Evolutionary conservation across 2,888 invertebrate species (phyloP).

Genomic region (Drosophila lutescens): DNA sequence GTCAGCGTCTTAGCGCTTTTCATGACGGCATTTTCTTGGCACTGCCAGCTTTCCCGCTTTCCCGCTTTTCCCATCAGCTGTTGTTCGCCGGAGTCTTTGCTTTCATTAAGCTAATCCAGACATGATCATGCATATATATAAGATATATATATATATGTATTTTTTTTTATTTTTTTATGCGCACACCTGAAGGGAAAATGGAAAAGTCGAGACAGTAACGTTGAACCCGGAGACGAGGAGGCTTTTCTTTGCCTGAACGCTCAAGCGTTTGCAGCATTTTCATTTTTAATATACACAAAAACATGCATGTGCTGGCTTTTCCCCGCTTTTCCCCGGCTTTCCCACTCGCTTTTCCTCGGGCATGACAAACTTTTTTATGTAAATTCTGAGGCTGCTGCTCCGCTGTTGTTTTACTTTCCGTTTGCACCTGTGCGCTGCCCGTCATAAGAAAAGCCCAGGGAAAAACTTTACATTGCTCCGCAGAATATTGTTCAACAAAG

Average conservation of each 20-base stretch:
- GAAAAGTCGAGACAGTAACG: constrained; percentile 15
- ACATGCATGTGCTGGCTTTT: constrained; percentile 11
- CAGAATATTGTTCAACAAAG: constrained; percentile 34
- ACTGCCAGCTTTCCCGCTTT: constrained; percentile 15
- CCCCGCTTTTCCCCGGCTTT: neutral
- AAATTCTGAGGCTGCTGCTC: constrained; percentile 55
- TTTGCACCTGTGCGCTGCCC: constrained; percentile 62
- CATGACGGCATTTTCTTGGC: constrained; percentile 41
- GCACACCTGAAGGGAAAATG: constrained; percentile 6
- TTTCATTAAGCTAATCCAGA: constrained; percentile 81
- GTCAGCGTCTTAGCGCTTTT: constrained; percentile 52
- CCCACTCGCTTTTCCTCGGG: constrained; percentile 32
- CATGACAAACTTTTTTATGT: constrained; percentile 75
- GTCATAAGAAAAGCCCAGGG: constrained; percentile 7
- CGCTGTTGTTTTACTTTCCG: constrained; percentile 52
- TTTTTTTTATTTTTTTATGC: neutral
- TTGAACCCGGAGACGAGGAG: constrained; percentile 8
- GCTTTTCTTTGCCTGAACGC: constrained; percentile 5
- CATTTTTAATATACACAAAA: constrained; percentile 44
- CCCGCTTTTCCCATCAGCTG: constrained; percentile 47
- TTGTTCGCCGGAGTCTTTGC: constrained; percentile 44
- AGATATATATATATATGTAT: constrained; percentile 9
- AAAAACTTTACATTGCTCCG: constrained; percentile 27
- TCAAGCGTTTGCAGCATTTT: constrained; percentile 46
- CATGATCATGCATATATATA: constrained; percentile 78